Base-by-base conservation (phyloP, 1,140 invertebrate species). In the Oryctes rhinoceros region DNA sequence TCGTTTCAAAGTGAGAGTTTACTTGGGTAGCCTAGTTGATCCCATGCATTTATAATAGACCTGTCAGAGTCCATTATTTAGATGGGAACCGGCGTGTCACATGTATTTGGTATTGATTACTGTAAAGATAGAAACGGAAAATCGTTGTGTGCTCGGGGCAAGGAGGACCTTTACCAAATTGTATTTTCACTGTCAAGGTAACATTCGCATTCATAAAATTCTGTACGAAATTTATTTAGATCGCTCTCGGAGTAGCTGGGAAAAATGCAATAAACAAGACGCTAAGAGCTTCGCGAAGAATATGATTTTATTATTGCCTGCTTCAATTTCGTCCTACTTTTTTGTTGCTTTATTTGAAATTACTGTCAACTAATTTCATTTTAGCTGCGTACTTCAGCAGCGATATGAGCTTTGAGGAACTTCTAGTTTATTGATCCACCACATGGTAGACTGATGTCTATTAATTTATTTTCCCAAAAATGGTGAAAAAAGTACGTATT, bases 21-120 rank as follows among this genome's bases (percentile, higher is more conserved):
- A 35, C 65, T 67, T 67, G 65, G 65, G 35, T 44, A 18, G 11
- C 35, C 74, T 48, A 44, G 74, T 76, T 76, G 74, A 48, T 48
- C 74, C 37, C 84, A 85, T 81, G 78, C 78, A 80, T 79, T 81
- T 83, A 83, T 82, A 78, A 81, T 81, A 80, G 80, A 81, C 81
- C 81, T 80, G 47, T 49, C 49, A 80, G 30, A 48, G 67, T 76
- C 49, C 79, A 74, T 80, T 80, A 76, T 80, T 80, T 80, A 62
- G 37, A 49, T 48, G 65, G 48, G 13, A 49, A 11, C 44, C 18
- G 35, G 65, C 47, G 65, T 67, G 79, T 76, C 24, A 77, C 49
- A 76, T 77, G 37, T 76, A 62, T 80, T 77, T 24, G 47, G 79
- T 80, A 78, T 78, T 20, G 76, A 78, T 78, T 59, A 78, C 76